Conservation (phyloP, 2,888 invertebrate genomes). For the Drosophila kuntzei region DNA sequence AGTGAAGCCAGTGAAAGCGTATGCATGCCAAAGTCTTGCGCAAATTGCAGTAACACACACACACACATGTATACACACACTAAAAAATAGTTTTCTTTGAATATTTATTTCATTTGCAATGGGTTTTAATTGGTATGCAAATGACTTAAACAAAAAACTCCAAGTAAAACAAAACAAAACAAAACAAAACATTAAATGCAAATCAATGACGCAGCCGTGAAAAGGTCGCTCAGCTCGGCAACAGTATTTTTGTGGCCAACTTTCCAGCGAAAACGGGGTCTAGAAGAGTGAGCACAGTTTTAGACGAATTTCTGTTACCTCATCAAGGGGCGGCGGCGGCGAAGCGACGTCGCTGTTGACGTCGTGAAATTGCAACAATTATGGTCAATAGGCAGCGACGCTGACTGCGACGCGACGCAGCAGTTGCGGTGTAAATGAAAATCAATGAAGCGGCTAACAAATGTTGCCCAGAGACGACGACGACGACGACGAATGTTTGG, state of each 20-base stretch:
- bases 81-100: conserved; percentile 22
- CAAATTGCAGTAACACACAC: conserved; percentile 53
- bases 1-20: conserved; percentile 59
- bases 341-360: conserved; percentile 6
- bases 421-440: conserved; percentile 59
- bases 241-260: conserved; percentile 4
- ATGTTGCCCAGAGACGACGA: conserved; percentile 35
- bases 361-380: conserved; percentile 72
- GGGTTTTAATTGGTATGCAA: conserved; percentile 69
- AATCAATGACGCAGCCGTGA: conserved; percentile 30
- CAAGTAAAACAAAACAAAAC: conserved; percentile 22
- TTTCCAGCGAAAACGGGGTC: conserved; percentile 12
- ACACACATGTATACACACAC: conserved; percentile 1
- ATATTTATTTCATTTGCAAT: conserved; percentile 52
- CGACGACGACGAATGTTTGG: conserved; percentile 62
- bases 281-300: conserved; percentile 28
- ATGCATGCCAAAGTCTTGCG: conserved; percentile 54
- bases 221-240: neutral
- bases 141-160: conserved; percentile 45
- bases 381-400: conserved; percentile 33
- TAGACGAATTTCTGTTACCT: conserved; percentile 56
- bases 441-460: conserved; percentile 74
- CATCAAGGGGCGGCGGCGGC: conserved; percentile 50
- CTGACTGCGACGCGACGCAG: conserved; percentile 1
- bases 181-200: conserved; percentile 17